Percentiles rank a stretch among this genome's conserved stretches.
Conservation (phyloP, 2,888 invertebrate species). For the Zhengitettix transpicula region DNA sequence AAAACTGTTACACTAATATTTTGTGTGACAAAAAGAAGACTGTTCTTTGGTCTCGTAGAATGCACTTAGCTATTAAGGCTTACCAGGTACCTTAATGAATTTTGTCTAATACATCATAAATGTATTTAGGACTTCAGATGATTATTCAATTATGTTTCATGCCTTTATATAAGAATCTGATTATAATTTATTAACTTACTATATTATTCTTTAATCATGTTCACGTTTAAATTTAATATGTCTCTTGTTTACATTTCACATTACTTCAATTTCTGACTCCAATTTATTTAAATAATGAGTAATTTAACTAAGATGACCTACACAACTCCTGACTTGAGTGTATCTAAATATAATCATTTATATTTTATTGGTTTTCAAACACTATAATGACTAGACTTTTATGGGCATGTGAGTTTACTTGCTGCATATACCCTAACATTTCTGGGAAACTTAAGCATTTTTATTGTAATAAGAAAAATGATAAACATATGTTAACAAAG, state of each 20-base stretch:
- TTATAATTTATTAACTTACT: not conserved
- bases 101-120: not conserved
- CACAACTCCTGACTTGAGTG: too few relatives aligned
- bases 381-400: too few relatives aligned
- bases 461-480: too few relatives aligned
- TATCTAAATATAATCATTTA: too few relatives aligned
- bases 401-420: too few relatives aligned
- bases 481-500: too few relatives aligned
- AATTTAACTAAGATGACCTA: too few relatives aligned
- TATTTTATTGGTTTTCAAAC: too few relatives aligned
- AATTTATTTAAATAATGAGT: too few relatives aligned
- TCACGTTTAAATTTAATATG: not conserved
- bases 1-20: constrained; percentile 70
- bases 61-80: constrained; percentile 66
- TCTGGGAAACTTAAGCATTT: too few relatives aligned
- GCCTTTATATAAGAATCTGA: not conserved
- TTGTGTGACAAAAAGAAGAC: constrained; percentile 71
- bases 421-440: too few relatives aligned
- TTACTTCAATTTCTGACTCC: not conserved
- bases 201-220: not conserved
- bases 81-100: constrained; percentile 30
- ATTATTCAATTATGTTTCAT: not conserved
- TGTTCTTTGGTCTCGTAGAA: constrained; percentile 62
- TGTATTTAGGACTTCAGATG: not conserved
- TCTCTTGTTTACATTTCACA: not conserved